phyloP scores from a whole-genome alignment of 2,797 vertebrate genomes.

The Acanthiza pusilla region DNA sequence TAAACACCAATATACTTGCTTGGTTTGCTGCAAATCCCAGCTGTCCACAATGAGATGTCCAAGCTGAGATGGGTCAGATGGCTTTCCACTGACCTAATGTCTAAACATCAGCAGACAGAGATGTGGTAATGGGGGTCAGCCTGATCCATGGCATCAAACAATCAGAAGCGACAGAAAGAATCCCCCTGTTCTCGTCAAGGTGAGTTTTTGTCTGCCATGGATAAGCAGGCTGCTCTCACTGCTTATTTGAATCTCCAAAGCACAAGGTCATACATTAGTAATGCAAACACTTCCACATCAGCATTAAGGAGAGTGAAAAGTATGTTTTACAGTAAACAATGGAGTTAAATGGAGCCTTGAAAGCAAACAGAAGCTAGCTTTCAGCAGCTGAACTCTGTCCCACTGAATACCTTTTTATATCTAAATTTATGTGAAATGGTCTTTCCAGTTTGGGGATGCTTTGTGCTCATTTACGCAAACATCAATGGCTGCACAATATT shows the following conservation, averaged over 20 bases:
- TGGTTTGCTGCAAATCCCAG: not conserved
- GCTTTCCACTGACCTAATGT: not conserved
- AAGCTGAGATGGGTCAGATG: not conserved
- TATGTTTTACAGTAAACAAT: not conserved
- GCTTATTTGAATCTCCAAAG: not conserved
- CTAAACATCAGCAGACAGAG: not conserved
- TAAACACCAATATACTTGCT: fast-evolving
- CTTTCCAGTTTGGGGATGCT: not conserved
- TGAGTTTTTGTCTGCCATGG: not conserved
- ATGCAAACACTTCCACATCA: not conserved
- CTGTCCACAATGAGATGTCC: not conserved
- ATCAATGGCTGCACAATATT: not conserved
- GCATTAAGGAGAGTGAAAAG: not conserved
- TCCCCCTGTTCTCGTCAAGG: not conserved
- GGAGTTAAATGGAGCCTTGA: not conserved
- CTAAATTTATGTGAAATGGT: not conserved
- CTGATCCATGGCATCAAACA: not conserved
- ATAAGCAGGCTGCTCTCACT: not conserved
- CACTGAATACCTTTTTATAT: not conserved
- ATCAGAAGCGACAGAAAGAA: not conserved
- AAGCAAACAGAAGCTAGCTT: not conserved
- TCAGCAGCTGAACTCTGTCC: not conserved
- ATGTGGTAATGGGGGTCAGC: not conserved
- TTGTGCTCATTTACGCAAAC: not conserved
- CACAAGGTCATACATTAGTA: not conserved